These are phyloP conservation scores for Drosophila tanythrix DNA, from an alignment of 2,888 invertebrate species.

Conservation along the genomic window DNA sequence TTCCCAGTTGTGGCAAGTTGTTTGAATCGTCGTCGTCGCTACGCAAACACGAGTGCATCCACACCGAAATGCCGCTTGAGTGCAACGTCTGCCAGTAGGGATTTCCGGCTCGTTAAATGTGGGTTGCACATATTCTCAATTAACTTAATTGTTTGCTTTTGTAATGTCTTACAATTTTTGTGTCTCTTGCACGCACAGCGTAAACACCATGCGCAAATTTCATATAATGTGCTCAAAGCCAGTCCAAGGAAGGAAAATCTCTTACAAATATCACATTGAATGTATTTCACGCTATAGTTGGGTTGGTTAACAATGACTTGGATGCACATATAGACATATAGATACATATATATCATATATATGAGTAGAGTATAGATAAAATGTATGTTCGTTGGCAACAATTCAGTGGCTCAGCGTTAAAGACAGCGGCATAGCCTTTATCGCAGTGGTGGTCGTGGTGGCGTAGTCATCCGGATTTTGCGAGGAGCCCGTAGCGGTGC, in stretches of 20 bases:
- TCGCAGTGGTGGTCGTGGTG: conserved; percentile 22
- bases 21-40: conserved; percentile 75
- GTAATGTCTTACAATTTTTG: neutral
- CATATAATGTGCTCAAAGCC: too few species aligned
- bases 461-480: conserved; percentile 81
- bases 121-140: conserved; percentile 6
- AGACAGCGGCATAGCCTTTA: conserved; percentile 69
- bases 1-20: conserved; percentile 50
- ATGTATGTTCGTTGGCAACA: conserved; percentile 24
- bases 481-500: conserved; percentile 82
- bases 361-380: conserved; percentile 48
- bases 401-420: conserved; percentile 55
- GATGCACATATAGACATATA: conserved; percentile 58
- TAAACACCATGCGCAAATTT: too few species aligned
- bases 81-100: conserved; percentile 63
- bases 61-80: conserved; percentile 66
- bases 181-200: conserved; percentile 27
- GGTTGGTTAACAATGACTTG: conserved; percentile 63
- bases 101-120: too few species aligned
- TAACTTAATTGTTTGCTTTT: neutral
- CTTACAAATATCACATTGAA: conserved; percentile 76
- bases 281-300: conserved; percentile 69
- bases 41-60: conserved; percentile 68
- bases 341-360: conserved; percentile 31
- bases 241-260: neutral